Evolutionary conservation across 2,888 invertebrate genomes (phyloP).

Genomic region (Drosophila atripex): DNA sequence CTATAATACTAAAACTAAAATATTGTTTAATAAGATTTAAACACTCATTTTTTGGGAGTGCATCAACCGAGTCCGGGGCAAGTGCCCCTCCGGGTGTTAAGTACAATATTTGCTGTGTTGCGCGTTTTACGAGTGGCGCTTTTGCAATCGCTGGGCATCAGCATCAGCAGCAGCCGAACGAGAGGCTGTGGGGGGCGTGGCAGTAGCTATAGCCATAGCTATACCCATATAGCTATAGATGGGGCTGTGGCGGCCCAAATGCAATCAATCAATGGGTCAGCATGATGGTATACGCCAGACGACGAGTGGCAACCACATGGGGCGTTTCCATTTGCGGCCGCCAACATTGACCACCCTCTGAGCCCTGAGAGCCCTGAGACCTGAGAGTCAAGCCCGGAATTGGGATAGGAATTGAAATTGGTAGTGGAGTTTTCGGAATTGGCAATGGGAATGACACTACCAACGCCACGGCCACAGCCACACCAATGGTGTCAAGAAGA

Average conservation of each 20-base stretch:
- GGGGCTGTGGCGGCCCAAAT: conserved; percentile 51
- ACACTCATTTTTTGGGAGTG: conserved; percentile 2
- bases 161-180: conserved; percentile 1
- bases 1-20: background rate
- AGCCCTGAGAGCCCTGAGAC: conserved; percentile 13
- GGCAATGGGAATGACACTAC: conserved; percentile 26
- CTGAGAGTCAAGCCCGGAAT: conserved; percentile 9
- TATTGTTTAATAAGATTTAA: too few species aligned
- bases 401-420: conserved; percentile 8
- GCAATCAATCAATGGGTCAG: conserved; percentile 80
- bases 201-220: conserved; percentile 12
- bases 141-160: conserved; percentile 44
- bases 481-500: conserved; percentile 21
- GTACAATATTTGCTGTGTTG: conserved; percentile 77
- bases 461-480: background rate
- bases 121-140: conserved; percentile 68
- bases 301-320: conserved; percentile 73
- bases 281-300: conserved; percentile 55
- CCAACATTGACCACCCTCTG: conserved; percentile 74
- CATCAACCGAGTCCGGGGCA: conserved; percentile 24
- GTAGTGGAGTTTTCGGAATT: conserved; percentile 24
- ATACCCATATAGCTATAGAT: conserved; percentile 5
- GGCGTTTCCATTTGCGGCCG: conserved; percentile 75
- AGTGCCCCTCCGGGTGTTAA: conserved; percentile 77
- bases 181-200: conserved; percentile 26